Evolutionary conservation across 2,797 vertebrate genomes (phyloP), one percentile per base, ranked within the genome.

Genomic region (Ctenochaetus hawaiiensis): DNA sequence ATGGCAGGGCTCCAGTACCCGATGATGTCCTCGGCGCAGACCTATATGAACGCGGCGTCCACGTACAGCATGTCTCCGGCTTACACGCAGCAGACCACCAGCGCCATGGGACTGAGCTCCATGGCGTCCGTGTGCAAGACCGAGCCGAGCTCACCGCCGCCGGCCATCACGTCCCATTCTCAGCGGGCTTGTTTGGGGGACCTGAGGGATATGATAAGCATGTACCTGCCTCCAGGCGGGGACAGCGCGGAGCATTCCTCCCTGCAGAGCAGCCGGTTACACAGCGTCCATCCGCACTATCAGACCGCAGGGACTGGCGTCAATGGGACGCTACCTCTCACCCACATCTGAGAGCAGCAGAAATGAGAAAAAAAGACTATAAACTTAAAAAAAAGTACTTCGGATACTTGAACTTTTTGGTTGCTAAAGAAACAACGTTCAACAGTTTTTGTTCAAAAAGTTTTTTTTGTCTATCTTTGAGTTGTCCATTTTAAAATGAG

Each of bases 191-290:
- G 98, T 89, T 95, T 99, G 90, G 98, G 98, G 73, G 98, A 99
- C 93, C 96, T 99, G 95, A 94, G 98, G 95, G 98, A 99, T 91
- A 99, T 99, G 98, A 99, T 99, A 93, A 99, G 98, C 95, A 99
- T 99, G 98, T 99, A 99, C 92, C 97, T 99, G 92, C 98, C 98
- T 16, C 98, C 98, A 79, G 97, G 98, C 17, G 98, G 98, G 72
- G 98, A 99, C 56, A 96, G 96, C 85, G 94, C 96, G 14, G 98
- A 98, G 82, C 96, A 98, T 79, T 94, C 97, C 37, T 93, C 95
- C 74, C 95, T 99, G 89, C 97, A 98, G 82, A 93, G 95, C 87
- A 96, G 96, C 93, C 95, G 98, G 91, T 96, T 99, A 93, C 98
- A 99, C 94, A 96, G 97, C 90, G 97, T 99, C 30, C 98, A 99